Percentiles rank a stretch among this genome's conserved stretches.
Conservation (phyloP, 2,113 vertebrate species). For the Hemibagrus wyckioides region DNA sequence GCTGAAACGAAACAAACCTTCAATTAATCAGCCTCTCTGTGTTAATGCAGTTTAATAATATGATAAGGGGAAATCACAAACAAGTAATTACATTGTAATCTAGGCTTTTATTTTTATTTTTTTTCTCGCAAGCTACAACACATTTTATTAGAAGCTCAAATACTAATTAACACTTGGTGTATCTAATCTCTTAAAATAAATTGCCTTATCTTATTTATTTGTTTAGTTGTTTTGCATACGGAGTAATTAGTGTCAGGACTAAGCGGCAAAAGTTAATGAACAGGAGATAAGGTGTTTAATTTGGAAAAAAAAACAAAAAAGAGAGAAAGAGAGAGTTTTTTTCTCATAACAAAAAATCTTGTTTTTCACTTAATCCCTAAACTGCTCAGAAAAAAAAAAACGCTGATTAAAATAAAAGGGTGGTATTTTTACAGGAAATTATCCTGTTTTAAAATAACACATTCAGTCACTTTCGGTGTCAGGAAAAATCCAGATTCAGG, state of each 20-base stretch:
- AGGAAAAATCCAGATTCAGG: slow-evolving; percentile 5
- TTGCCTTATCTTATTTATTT: slow-evolving; percentile 42
- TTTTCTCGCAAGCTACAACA: neutral
- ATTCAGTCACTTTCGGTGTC: neutral
- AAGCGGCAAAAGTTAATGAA: slow-evolving; percentile 52
- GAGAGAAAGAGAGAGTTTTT: neutral
- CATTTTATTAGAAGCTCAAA: slow-evolving; percentile 29
- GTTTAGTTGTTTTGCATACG: slow-evolving; percentile 45
- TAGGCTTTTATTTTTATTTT: neutral
- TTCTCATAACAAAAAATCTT: neutral
- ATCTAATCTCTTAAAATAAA: slow-evolving; percentile 52
- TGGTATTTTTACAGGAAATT: neutral
- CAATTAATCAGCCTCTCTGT: neutral
- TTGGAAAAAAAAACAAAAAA: slow-evolving; percentile 23
- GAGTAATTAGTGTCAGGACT: slow-evolving; percentile 50
- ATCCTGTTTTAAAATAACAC: neutral
- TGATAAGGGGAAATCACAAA: slow-evolving; percentile 20
- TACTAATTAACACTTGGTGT: slow-evolving; percentile 44
- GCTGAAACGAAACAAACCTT: neutral
- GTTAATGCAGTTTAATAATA: slow-evolving; percentile 18
- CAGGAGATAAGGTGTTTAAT: slow-evolving; percentile 49
- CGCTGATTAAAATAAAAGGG: neutral
- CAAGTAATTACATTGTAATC: slow-evolving; percentile 37
- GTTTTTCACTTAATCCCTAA: slow-evolving; percentile 40
- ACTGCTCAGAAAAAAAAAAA: slow-evolving; percentile 39